Conservation (phyloP, 2,113 vertebrate genomes). For the Coptodon rendalli region DNA sequence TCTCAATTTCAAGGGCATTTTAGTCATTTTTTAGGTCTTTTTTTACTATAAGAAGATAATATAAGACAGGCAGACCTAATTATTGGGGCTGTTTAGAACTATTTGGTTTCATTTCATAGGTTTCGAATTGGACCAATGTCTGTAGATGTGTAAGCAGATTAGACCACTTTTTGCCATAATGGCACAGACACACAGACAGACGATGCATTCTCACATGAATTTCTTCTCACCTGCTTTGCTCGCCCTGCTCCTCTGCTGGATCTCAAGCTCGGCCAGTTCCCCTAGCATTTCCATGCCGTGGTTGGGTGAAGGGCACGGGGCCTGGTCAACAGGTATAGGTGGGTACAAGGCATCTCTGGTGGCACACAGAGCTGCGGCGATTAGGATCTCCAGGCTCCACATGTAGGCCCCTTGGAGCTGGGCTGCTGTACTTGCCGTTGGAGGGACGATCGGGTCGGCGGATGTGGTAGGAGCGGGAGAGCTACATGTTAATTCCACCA, state of each 20-base stretch:
- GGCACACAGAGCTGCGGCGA: constrained; percentile 82
- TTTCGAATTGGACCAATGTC: not conserved
- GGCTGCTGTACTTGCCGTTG: not conserved
- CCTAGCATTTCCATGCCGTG: constrained; percentile 89
- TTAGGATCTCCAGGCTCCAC: constrained; percentile 84
- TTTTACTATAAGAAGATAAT: not conserved
- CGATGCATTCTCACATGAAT: not conserved
- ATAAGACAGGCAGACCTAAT: not conserved
- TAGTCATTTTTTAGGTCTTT: not conserved
- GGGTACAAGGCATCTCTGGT: constrained; percentile 73
- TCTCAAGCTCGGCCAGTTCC: constrained; percentile 87
- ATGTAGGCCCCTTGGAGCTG: constrained; percentile 71
- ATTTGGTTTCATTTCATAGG: not conserved
- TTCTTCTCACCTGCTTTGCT: constrained; percentile 56
- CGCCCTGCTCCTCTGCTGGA: constrained; percentile 60
- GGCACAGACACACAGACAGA: not conserved
- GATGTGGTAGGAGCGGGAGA: not conserved
- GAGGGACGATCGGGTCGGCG: not conserved
- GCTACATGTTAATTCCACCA: not conserved
- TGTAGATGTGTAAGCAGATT: not conserved
- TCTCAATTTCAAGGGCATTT: not conserved
- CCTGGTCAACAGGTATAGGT: not conserved
- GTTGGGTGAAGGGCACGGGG: constrained; percentile 55
- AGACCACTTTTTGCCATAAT: not conserved
- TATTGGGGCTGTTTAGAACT: not conserved